These are phyloP conservation scores for Elmis aenea DNA, from an alignment of 2,888 invertebrate genomes.

Conservation along the genomic window DNA sequence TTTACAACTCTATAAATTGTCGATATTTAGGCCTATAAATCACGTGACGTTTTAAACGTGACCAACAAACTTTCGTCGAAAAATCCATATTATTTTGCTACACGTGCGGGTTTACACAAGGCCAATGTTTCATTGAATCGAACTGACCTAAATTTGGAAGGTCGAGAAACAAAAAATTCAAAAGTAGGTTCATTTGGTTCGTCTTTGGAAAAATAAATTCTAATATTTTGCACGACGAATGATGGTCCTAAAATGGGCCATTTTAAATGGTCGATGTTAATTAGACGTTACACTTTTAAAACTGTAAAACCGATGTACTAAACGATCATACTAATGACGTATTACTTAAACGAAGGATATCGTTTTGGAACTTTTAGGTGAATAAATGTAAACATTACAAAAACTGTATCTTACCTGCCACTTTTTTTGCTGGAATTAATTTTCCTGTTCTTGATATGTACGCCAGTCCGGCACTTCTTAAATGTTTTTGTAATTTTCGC, in stretches of 20 bases:
- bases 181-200: background rate
- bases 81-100: too few relatives aligned
- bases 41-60: too few relatives aligned
- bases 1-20: too few relatives aligned
- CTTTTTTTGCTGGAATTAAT: conserved; percentile 49
- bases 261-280: too few relatives aligned
- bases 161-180: conserved; percentile 30
- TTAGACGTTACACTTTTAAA: too few relatives aligned
- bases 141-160: conserved; percentile 45
- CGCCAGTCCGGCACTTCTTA: conserved; percentile 47
- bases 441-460: conserved; percentile 50
- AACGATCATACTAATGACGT: conserved; percentile 21
- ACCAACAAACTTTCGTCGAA: too few relatives aligned
- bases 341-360: conserved; percentile 23
- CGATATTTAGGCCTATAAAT: too few relatives aligned
- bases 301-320: too few relatives aligned
- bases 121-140: conserved; percentile 41
- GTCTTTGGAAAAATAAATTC: too few relatives aligned
- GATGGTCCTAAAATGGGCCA: too few relatives aligned
- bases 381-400: conserved; percentile 38
- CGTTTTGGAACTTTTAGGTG: conserved; percentile 32
- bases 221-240: too few relatives aligned
- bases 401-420: conserved; percentile 43
- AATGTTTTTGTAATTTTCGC: conserved; percentile 47
- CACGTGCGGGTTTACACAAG: conserved; percentile 30